Percentiles rank a stretch among this genome's conserved stretches.
These are phyloP conservation scores for Drosophila pallidifrons DNA, from an alignment of 1,140 invertebrate species.

Conservation along the genomic window DNA sequence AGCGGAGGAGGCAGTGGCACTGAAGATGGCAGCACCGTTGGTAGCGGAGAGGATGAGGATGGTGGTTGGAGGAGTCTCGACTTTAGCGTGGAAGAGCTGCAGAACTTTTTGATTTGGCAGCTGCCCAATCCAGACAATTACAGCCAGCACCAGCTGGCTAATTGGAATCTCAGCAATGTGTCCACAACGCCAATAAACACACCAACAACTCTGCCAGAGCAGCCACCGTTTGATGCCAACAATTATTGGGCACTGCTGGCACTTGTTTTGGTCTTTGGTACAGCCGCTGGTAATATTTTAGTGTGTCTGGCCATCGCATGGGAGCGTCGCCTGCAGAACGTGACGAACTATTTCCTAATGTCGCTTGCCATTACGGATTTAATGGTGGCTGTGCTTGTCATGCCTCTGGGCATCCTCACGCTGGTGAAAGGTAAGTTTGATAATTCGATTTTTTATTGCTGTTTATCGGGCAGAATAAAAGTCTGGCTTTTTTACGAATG, in stretches of 20 bases:
- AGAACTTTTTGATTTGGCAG: conserved; percentile 53
- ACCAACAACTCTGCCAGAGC: conserved; percentile 3
- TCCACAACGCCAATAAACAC: conserved; percentile 10
- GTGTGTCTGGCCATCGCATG: conserved; percentile 96
- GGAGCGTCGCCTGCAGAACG: conserved; percentile 95
- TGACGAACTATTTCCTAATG: conserved; percentile 98
- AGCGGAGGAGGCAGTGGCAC: conserved; percentile 23
- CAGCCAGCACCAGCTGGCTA: conserved; percentile 39
- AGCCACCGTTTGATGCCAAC: conserved; percentile 84
- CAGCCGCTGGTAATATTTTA: conserved; percentile 96
- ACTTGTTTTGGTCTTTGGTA: conserved; percentile 92
- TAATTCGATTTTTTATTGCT: not conserved
- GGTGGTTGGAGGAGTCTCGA: conserved; percentile 58
- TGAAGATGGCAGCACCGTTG: conserved; percentile 41
- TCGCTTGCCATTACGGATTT: conserved; percentile 98
- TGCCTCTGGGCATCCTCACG: conserved; percentile 94
- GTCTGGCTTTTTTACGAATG: too few species aligned
- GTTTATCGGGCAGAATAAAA: not conserved
- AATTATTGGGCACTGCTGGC: conserved; percentile 92
- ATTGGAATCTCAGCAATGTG: conserved; percentile 57
- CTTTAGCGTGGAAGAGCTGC: conserved; percentile 47
- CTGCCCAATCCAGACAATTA: conserved; percentile 32
- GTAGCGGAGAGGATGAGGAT: conserved; percentile 20
- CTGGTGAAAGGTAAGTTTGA: conserved; percentile 89
- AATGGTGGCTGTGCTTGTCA: conserved; percentile 95